Evolutionary conservation across 1,140 invertebrate genomes (phyloP), one percentile per base, ranked within the genome.

Genomic region (Drosophila carrolli): DNA sequence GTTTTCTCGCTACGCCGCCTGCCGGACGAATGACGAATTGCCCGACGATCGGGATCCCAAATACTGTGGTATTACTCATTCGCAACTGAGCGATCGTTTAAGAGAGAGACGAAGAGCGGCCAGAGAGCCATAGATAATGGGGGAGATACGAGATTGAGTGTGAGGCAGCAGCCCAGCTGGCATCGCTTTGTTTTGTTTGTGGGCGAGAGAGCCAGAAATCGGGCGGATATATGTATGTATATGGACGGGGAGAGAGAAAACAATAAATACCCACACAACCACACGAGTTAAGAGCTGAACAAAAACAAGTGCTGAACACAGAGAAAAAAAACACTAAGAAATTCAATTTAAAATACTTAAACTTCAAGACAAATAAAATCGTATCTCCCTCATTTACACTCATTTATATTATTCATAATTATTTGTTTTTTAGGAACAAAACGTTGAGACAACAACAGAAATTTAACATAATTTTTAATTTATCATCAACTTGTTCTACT

Each of bases 1-100:
- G 84, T 84, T 78, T 44, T 71, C 48, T 89, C 60, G 72, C 77
- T 80, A 65, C 80, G 76, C 68, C 59, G 74, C 63, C 80, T 71
- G 68, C 55, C 40, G 41, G 77, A 75, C 80, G 74, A 89, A 84
- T 89, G 80, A 76, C 48, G 27, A 19, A 44, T 43, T 37, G 35
- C 32, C 11, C 50, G 47, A 16, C 53, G 59, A 66, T 68, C 61
- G 61, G 37, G 11, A 19, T 48, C 5, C 8, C 27, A 43, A 67
- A 63, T 41, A 65, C 43, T 10, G 19, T 27, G 29, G 56, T 29
- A 58, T 65, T 61, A 62, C 61, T 65, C 47, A 74, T 58, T 56
- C 8, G 35, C 32, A 37, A 53, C 13, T 44, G 70, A 74, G 29
- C 32, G 29, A 61, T 23, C 23, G 32, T 4, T 6, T n/a, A 43